Base-by-base conservation (phyloP, 2,113 vertebrate genomes). In the Clarias magur region DNA sequence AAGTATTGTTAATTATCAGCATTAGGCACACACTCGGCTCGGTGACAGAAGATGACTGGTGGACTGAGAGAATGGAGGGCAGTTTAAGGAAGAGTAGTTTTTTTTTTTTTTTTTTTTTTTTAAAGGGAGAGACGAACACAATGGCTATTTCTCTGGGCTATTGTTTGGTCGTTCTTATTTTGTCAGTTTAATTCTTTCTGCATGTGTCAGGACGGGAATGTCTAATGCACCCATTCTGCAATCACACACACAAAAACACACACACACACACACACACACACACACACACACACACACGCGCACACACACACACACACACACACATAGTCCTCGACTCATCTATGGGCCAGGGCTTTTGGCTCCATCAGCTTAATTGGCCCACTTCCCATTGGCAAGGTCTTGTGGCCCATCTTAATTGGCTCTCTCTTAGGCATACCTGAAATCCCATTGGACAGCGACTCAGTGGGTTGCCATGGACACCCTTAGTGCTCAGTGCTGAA, bases 331-430 rank as follows among this genome's bases (percentile, higher is more conserved):
- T 88, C 84, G 72, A 78, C 62, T 81, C 72, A 68, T 84, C 70
- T 80, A 34, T 67, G 13, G 62, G 12, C 90, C 88, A 86, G 88
- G 88, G 82, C 86, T 91, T 91, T 92, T 78, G 89, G 89, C 91
- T 93, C 91, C 87, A 91, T 93, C 93, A 93, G 92, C 92, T 93
- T 95, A 95, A 95, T 95, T 95, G 94, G 94, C 93, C 91, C 57
- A 9, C 92, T 91, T 95, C 93, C 93, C 92, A 92, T 94, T 89
- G 91, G 92, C 87, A 67, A 93, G 86, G 92, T 90, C 91, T 91
- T 91, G 92, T 30, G 83, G 85, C 92, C 88, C 85, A 86, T 93
- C 87, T 88, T 94, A 95, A 95, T 94, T 94, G 94, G 92, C 92
- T 94, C 85, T 88, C 90, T 93, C 92, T 93, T 91, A 93, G 91